Conservation (phyloP, 2,888 invertebrate genomes). For the Odontocolon sp. region DNA sequence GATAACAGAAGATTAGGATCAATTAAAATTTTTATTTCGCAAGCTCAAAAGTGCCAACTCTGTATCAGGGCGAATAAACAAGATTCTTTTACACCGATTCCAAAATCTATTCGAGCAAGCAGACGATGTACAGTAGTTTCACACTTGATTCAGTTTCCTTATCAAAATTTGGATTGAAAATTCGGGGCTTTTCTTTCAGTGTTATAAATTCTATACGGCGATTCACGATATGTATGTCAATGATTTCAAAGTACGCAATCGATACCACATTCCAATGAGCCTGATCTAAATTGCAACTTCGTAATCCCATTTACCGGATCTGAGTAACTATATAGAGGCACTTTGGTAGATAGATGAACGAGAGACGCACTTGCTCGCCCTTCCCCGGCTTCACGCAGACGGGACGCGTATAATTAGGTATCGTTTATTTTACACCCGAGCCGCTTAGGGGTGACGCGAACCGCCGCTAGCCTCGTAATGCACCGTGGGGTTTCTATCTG, state of each 20-base stretch:
- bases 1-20: no score
- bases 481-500: conserved; percentile 51
- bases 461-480: conserved; percentile 55
- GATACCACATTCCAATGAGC: conserved; percentile 56
- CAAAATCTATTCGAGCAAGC: no score
- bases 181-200: no score
- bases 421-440: conserved; percentile 79
- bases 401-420: conserved; percentile 79
- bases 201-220: no score
- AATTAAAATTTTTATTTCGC: no score
- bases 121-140: no score
- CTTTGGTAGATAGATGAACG: conserved; percentile 60
- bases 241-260: conserved; percentile 3
- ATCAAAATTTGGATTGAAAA: no score
- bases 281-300: conserved; percentile 74
- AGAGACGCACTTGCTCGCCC: conserved; percentile 72
- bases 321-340: conserved; percentile 48
- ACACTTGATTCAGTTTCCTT: no score
- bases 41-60: no score
- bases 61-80: no score
- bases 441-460: conserved; percentile 67
- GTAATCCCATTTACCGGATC: conserved; percentile 71
- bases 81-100: no score
- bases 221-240: no score
- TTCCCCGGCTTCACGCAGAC: conserved; percentile 60